A percentile compares a stretch with the other conserved stretches of the same genome.
These are phyloP conservation scores for Romanogobio albipinnatus DNA, from an alignment of 2,113 vertebrate species.

Conservation along the genomic window DNA sequence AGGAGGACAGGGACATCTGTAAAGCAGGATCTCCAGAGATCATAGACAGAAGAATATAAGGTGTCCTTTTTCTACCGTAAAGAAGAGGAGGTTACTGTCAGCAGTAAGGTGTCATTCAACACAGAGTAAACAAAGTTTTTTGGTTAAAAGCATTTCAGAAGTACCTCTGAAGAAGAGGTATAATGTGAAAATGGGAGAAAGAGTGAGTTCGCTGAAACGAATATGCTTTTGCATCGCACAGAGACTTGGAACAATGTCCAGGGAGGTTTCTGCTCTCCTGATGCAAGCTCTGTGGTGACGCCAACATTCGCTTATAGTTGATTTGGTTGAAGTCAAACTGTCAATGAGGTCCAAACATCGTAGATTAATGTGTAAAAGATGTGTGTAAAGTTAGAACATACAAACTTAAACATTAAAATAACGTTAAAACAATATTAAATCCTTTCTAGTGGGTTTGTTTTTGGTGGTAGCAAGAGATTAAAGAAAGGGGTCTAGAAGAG, in stretches of 20 bases:
- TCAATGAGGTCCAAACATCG: constrained; percentile 31
- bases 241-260: constrained; percentile 32
- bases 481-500: constrained; percentile 64
- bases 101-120: constrained; percentile 54
- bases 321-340: constrained; percentile 25
- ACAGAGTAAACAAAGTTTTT: constrained; percentile 78
- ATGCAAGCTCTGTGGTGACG: constrained; percentile 53
- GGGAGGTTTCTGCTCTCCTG: constrained; percentile 44
- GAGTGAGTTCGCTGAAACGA: constrained; percentile 47
- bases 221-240: constrained; percentile 48
- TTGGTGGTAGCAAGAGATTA: constrained; percentile 81
- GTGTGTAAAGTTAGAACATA: constrained; percentile 36
- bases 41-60: constrained; percentile 49
- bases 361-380: constrained; percentile 41
- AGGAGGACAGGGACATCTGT: constrained; percentile 79
- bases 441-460: constrained; percentile 70
- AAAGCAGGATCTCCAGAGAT: constrained; percentile 78
- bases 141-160: constrained; percentile 94
- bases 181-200: constrained; percentile 49
- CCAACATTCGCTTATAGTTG: constrained; percentile 49
- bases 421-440: constrained; percentile 56
- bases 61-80: constrained; percentile 74
- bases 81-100: constrained; percentile 68
- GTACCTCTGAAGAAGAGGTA: constrained; percentile 82
- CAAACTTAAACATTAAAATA: constrained; percentile 44